These are phyloP conservation scores for Sphaerodactylus townsendi DNA, from an alignment of 2,113 vertebrate genomes.

Conservation along the genomic window DNA sequence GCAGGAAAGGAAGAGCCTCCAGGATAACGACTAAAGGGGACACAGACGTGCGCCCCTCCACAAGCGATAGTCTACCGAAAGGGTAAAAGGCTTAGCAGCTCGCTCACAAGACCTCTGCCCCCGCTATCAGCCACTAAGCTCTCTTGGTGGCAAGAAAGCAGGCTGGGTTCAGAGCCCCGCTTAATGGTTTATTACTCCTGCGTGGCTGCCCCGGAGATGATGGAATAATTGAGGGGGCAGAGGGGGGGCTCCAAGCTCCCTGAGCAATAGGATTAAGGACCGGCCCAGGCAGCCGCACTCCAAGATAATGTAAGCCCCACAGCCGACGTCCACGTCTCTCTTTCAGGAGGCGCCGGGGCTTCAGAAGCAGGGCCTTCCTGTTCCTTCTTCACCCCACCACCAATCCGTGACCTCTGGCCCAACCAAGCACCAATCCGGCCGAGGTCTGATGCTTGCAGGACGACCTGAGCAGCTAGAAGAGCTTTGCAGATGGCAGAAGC, in stretches of 20 bases:
- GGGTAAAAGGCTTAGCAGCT: neutral
- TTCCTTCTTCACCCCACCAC: neutral
- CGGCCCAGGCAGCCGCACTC: fast-evolving
- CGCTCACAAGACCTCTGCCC: neutral
- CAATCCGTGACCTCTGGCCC: fast-evolving
- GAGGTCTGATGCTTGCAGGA: fast-evolving
- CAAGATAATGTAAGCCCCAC: neutral
- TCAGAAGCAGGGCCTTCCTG: neutral
- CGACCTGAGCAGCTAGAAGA: neutral
- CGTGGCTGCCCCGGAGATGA: neutral
- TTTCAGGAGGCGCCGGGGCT: neutral
- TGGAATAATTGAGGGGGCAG: neutral
- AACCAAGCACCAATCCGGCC: fast-evolving
- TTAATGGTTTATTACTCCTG: neutral
- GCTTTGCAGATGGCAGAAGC: neutral
- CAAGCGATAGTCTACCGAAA: neutral
- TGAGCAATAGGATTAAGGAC: neutral
- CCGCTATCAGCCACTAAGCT: neutral
- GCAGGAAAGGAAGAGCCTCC: neutral
- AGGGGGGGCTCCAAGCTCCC: neutral
- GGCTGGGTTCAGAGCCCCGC: neutral
- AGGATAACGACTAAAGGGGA: neutral
- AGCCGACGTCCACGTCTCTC: neutral
- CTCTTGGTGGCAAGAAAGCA: neutral
- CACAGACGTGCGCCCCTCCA: neutral